These are phyloP conservation scores for Petaurus breviceps DNA, from an alignment of 2,113 vertebrate genomes.

Conservation along the genomic window DNA sequence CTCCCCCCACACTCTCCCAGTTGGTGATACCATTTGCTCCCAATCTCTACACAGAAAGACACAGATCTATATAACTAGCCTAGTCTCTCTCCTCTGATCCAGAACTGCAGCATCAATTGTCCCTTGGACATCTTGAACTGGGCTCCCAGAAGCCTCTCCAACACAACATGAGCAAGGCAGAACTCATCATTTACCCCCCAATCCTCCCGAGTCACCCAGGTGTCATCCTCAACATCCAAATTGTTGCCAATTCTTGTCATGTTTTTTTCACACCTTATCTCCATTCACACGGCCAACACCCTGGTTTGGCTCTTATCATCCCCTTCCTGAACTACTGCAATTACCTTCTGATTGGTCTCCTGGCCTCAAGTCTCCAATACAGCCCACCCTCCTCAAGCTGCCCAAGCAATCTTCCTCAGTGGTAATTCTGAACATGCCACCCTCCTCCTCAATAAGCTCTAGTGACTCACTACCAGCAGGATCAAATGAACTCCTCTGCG, in stretches of 20 bases:
- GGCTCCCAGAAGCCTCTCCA: slow-evolving; percentile 8
- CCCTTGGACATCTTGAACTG: background rate
- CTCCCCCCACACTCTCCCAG: background rate
- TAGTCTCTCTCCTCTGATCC: background rate
- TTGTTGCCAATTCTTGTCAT: background rate
- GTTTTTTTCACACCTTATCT: slow-evolving; percentile 9
- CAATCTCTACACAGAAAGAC: background rate
- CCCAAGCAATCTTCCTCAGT: background rate
- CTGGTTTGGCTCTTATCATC: background rate
- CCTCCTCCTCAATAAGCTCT: background rate
- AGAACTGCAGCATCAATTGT: background rate
- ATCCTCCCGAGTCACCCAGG: background rate
- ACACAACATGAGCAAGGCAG: background rate
- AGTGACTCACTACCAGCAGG: background rate
- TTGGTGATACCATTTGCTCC: slow-evolving; percentile 11
- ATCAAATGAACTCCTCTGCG: background rate
- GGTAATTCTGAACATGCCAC: background rate
- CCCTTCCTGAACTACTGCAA: background rate
- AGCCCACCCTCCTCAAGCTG: background rate
- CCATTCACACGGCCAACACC: background rate
- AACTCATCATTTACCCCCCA: background rate
- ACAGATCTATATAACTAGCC: slow-evolving; percentile 7
- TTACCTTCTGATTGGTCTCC: background rate
- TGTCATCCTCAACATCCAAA: background rate
- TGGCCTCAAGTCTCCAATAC: background rate